Percentiles rank a stretch among this genome's conserved stretches.
phyloP scores from a whole-genome alignment of 2,888 invertebrate genomes.

The Uropetala carovei region DNA sequence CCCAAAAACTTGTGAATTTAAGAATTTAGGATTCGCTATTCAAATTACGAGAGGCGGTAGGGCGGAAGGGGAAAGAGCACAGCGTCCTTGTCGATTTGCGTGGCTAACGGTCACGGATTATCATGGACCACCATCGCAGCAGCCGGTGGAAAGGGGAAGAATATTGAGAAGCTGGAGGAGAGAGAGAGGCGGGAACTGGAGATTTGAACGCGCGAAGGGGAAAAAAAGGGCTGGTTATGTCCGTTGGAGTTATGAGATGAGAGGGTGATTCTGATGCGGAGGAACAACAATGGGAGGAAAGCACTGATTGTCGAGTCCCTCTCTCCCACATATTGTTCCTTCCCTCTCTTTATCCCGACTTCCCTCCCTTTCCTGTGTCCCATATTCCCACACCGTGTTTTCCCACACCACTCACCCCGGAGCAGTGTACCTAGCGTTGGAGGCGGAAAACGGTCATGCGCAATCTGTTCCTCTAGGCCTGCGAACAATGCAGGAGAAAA shows the following conservation, averaged over 20 bases:
- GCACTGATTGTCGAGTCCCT: slow-evolving; percentile 16
- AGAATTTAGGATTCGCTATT: too few relatives aligned
- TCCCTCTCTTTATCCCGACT: background rate
- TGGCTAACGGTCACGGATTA: slow-evolving; percentile 11
- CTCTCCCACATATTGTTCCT: background rate
- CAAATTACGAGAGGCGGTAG: too few relatives aligned
- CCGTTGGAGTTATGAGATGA: slow-evolving; percentile 35
- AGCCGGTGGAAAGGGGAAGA: background rate
- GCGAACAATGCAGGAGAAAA: background rate
- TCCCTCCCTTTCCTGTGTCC: background rate
- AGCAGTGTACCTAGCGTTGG: slow-evolving; percentile 6
- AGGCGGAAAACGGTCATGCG: slow-evolving; percentile 29
- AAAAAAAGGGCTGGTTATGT: slow-evolving; percentile 14
- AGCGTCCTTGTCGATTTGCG: background rate
- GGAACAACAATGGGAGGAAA: slow-evolving; percentile 19
- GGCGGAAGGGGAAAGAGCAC: background rate
- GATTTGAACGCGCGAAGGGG: slow-evolving; percentile 11
- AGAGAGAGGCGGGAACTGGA: background rate
- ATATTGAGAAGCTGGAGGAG: background rate
- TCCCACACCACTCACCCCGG: slow-evolving; percentile 6
- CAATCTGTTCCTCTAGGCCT: background rate
- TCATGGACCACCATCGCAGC: background rate
- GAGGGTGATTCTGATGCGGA: slow-evolving; percentile 20
- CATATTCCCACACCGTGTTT: slow-evolving; percentile 30
- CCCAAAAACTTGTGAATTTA: too few relatives aligned